Percentiles rank a stretch among this genome's conserved stretches.
Conservation (phyloP, 2,113 vertebrate genomes). For the Microcebus jonahi region DNA sequence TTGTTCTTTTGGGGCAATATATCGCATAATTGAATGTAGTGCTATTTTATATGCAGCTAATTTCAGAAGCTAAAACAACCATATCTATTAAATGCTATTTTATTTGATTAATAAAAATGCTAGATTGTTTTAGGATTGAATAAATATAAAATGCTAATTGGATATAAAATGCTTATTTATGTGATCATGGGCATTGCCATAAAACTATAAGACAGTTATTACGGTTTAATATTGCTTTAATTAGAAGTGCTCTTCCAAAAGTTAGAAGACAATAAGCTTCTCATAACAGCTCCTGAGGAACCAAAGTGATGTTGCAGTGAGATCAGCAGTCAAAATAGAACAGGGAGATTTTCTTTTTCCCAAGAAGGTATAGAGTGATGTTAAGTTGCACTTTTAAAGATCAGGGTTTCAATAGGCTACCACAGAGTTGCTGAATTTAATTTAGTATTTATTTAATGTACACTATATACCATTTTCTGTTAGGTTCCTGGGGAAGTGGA, state of each 20-base stretch:
- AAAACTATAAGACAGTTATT: slow-evolving; percentile 79
- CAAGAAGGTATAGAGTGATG: neutral
- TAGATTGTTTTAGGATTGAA: slow-evolving; percentile 79
- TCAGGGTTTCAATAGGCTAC: neutral
- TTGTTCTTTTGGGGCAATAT: slow-evolving; percentile 71
- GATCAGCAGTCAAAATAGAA: neutral
- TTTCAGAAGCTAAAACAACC: slow-evolving; percentile 75
- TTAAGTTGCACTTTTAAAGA: neutral
- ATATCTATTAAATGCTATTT: slow-evolving; percentile 80
- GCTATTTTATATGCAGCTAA: slow-evolving; percentile 76
- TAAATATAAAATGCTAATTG: slow-evolving; percentile 83
- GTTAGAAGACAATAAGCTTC: slow-evolving; percentile 71
- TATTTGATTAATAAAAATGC: slow-evolving; percentile 83
- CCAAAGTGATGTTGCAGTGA: neutral
- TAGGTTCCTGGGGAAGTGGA: neutral
- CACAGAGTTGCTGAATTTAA: neutral
- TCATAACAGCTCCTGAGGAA: slow-evolving; percentile 1
- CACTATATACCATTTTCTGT: neutral
- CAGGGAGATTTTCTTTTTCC: neutral
- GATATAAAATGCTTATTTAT: slow-evolving; percentile 83
- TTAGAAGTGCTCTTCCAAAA: slow-evolving; percentile 75
- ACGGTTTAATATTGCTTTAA: slow-evolving; percentile 82
- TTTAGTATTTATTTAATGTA: neutral
- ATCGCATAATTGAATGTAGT: slow-evolving; percentile 70
- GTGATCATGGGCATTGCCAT: slow-evolving; percentile 70